Percentiles rank a stretch among this genome's conserved stretches.
Evolutionary conservation across 2,888 invertebrate species (phyloP).

Genomic region (Yponomeuta malinellus): DNA sequence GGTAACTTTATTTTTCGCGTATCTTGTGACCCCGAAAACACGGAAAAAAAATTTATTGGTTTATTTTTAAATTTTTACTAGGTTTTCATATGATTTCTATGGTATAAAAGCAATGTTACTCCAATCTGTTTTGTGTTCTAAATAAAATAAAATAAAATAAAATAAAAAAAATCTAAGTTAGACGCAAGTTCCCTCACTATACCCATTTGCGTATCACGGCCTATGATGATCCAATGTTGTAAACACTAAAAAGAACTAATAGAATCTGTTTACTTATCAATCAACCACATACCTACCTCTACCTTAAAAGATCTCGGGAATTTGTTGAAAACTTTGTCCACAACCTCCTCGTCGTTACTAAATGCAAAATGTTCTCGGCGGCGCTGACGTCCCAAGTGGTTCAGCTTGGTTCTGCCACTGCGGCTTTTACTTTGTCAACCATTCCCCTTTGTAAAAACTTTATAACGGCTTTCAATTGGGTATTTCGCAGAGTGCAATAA

Average conservation of each 20-base stretch:
- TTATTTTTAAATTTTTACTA: too few species aligned
- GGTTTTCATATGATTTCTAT: too few species aligned
- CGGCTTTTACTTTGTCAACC: constrained; percentile 18
- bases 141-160: too few species aligned
- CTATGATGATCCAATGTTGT: background rate
- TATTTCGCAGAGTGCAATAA: background rate
- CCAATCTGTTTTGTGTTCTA: too few species aligned
- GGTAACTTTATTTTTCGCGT: too few species aligned
- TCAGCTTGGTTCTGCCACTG: background rate
- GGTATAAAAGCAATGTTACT: too few species aligned
- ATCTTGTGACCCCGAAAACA: too few species aligned
- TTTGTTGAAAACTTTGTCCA: background rate
- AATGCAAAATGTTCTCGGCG: constrained; percentile 29
- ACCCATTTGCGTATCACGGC: background rate
- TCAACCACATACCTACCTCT: background rate
- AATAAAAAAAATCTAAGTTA: too few species aligned
- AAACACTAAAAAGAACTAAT: background rate
- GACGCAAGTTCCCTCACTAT: too few species aligned
- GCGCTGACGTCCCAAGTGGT: background rate
- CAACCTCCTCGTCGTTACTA: constrained; percentile 21
- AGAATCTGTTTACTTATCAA: background rate
- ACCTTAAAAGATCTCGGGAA: background rate
- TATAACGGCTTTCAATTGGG: constrained; percentile 3
- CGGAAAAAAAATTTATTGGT: too few species aligned
- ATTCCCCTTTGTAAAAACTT: background rate